Percentiles rank a stretch among this genome's conserved stretches.
Evolutionary conservation across 2,888 invertebrate genomes (phyloP).

Genomic region (Polyommatus icarus): DNA sequence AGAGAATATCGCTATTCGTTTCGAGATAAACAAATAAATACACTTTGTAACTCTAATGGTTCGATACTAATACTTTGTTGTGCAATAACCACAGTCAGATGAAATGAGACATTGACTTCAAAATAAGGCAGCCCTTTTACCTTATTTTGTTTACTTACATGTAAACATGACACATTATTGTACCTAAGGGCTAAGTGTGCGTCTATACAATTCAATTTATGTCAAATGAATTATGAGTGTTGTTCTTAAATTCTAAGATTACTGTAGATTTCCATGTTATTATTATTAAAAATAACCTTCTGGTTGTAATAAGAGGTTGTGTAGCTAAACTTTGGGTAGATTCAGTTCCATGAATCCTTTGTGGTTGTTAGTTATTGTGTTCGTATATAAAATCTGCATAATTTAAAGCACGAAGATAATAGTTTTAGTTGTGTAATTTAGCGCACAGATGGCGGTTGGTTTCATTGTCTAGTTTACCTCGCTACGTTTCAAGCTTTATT

Average conservation of each 20-base stretch:
- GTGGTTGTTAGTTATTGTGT: not conserved
- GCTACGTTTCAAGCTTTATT: slow-evolving; percentile 27
- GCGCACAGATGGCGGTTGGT: slow-evolving; percentile 18
- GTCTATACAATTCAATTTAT: not conserved
- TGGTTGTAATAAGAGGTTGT: not conserved
- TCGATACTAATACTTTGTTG: slow-evolving; percentile 10
- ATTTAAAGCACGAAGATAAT: slow-evolving; percentile 4
- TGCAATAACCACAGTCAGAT: not conserved
- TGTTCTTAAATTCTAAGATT: not conserved
- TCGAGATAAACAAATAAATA: slow-evolving; percentile 24
- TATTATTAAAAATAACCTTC: not conserved
- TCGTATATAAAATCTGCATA: not conserved
- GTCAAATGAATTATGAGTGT: not conserved
- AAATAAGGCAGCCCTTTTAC: not conserved
- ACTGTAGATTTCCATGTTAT: not conserved
- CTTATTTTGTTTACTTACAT: not conserved
- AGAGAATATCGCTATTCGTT: not conserved
- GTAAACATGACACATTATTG: not conserved
- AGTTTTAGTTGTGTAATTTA: not conserved
- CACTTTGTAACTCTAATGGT: not conserved
- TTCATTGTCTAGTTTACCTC: slow-evolving; percentile 24
- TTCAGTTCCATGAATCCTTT: not conserved
- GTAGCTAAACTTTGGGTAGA: not conserved
- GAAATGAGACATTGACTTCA: not conserved
- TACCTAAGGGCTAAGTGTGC: not conserved